Evolutionary conservation across 2,797 vertebrate genomes (phyloP).

Genomic region (Borostomias antarcticus): DNA sequence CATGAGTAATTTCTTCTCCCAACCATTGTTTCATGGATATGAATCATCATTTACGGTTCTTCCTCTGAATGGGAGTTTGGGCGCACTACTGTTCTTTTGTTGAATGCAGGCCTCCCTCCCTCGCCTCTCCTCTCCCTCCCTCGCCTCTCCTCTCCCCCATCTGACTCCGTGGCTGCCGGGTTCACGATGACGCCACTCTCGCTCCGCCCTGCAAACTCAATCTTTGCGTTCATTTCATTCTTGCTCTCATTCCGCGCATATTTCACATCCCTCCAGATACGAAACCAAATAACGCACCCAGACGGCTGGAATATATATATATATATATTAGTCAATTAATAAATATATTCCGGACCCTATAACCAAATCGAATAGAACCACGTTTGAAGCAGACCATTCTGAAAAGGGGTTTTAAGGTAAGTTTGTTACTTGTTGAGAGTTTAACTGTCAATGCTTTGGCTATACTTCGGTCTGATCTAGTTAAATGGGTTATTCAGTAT

Average conservation of each 20-base stretch:
- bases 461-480: not conserved
- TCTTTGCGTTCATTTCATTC: conserved; percentile 98
- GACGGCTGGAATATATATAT: conserved; percentile 50
- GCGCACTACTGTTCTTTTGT: conserved; percentile 67
- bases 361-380: conserved; percentile 14
- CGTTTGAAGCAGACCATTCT: conserved; percentile 14
- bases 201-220: conserved; percentile 85
- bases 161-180: conserved; percentile 65
- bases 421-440: conserved; percentile 36
- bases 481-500: not conserved
- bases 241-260: conserved; percentile 98
- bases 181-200: conserved; percentile 84
- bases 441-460: not conserved
- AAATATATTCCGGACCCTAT: conserved; percentile 44
- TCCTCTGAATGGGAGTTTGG: conserved; percentile 58
- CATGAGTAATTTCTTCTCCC: not conserved
- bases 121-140: conserved; percentile 44
- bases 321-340: conserved; percentile 52
- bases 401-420: conserved; percentile 49
- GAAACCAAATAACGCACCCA: conserved; percentile 73
- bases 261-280: conserved; percentile 90
- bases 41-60: conserved; percentile 24
- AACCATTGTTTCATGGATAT: not conserved
- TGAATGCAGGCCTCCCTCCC: conserved; percentile 62
- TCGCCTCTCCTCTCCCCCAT: conserved; percentile 51